phyloP scores from a whole-genome alignment of 2,888 invertebrate species.

The Antitype chi region DNA sequence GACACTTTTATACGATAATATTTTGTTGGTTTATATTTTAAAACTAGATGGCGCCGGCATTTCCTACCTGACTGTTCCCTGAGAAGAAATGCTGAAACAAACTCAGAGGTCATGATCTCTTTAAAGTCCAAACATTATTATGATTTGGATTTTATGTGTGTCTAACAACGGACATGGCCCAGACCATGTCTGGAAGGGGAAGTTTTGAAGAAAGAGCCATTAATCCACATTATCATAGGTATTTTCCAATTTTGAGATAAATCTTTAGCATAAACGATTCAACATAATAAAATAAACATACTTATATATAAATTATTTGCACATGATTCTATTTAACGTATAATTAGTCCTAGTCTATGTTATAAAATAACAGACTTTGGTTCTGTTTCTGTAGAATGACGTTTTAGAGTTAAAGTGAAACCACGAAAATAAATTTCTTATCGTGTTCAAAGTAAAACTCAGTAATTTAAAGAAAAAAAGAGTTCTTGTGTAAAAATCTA shows the following conservation, averaged over 20 bases:
- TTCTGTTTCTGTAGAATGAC: not conserved
- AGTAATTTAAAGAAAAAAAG: not conserved
- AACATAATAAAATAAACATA: not conserved
- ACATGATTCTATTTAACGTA: not conserved
- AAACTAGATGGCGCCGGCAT: too few species aligned
- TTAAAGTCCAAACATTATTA: too few species aligned
- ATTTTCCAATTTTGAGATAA: not conserved
- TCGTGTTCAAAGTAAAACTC: not conserved
- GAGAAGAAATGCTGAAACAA: too few species aligned
- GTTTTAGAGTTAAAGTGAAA: not conserved
- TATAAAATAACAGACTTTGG: not conserved
- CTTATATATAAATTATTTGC: not conserved
- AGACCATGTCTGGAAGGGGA: too few species aligned
- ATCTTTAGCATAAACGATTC: not conserved
- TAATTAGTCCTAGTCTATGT: not conserved
- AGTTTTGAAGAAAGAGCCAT: too few species aligned
- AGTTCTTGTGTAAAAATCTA: slow-evolving; percentile 1
- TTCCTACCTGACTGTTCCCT: too few species aligned
- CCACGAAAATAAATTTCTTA: not conserved
- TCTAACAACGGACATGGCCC: too few species aligned
- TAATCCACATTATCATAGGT: not conserved
- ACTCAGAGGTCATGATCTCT: too few species aligned
- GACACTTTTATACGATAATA: too few species aligned
- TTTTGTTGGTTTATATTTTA: too few species aligned
- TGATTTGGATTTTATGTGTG: too few species aligned